A percentile compares a stretch with the other conserved stretches of the same genome.
Evolutionary conservation across 2,888 invertebrate species (phyloP).

Genomic region (Tromatobia lineatoria): DNA sequence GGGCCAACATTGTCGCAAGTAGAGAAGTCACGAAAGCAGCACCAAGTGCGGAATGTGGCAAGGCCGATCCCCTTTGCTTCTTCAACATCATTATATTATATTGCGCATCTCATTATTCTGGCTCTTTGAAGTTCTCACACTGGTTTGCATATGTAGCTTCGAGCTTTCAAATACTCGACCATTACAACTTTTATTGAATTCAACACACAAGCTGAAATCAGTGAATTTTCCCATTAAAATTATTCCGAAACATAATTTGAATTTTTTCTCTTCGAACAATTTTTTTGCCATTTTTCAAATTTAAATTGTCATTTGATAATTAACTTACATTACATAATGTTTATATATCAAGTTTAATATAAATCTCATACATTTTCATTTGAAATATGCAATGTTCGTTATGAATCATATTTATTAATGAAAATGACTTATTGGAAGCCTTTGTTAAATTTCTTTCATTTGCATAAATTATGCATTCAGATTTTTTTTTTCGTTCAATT

Average conservation of each 20-base stretch:
- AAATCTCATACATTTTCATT: too few relatives aligned
- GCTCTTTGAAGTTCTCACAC: conserved; percentile 15
- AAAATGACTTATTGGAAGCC: too few relatives aligned
- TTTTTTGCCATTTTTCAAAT: background rate
- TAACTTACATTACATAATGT: too few relatives aligned
- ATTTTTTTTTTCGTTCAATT: too few relatives aligned
- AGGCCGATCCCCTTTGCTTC: conserved; percentile 31
- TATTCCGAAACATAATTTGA: background rate
- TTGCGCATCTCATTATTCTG: conserved; percentile 53
- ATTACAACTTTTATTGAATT: conserved; percentile 1
- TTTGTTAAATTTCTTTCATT: too few relatives aligned
- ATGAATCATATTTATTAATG: too few relatives aligned
- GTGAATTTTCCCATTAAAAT: background rate
- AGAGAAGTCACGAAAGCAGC: conserved; percentile 35
- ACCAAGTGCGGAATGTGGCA: conserved; percentile 30
- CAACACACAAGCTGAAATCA: background rate
- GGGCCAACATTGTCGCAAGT: conserved; percentile 1
- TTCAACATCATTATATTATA: conserved; percentile 46
- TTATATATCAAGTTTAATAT: too few relatives aligned
- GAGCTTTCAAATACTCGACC: conserved; percentile 20
- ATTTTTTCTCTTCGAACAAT: background rate
- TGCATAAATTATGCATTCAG: too few relatives aligned
- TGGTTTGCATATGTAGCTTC: background rate
- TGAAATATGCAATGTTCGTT: too few relatives aligned
- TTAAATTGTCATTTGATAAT: too few relatives aligned